Evolutionary conservation across 2,797 vertebrate genomes (phyloP).

Genomic region (Falco columbarius): DNA sequence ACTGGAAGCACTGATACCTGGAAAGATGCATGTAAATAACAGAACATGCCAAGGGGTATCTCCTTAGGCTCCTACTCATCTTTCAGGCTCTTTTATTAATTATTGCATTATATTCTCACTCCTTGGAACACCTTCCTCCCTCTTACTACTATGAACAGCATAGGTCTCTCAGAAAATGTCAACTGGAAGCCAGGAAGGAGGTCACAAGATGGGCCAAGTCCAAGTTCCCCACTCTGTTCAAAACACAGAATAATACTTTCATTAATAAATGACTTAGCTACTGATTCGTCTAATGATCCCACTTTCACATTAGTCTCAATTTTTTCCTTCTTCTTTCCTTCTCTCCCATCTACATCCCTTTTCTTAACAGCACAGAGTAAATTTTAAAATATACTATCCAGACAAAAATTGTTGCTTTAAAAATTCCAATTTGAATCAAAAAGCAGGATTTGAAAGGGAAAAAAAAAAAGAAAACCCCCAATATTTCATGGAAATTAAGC

Average conservation of each 20-base stretch:
- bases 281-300: not conserved
- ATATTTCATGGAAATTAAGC: not conserved
- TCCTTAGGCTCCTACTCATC: not conserved
- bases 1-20: not conserved
- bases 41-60: not conserved
- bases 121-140: not conserved
- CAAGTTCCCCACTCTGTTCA: not conserved
- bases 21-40: conserved; percentile 7
- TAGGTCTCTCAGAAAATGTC: not conserved
- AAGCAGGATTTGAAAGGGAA: not conserved
- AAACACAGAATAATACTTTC: not conserved
- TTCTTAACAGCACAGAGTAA: not conserved
- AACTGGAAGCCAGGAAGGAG: conserved; percentile 41
- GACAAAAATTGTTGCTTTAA: not conserved
- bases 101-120: not conserved
- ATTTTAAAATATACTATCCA: not conserved
- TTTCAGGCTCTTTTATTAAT: conserved; percentile 12
- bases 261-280: not conserved
- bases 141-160: not conserved
- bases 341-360: rapidly evolving
- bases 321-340: not conserved
- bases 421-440: not conserved
- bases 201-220: conserved; percentile 17
- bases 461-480: not conserved
- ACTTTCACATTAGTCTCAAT: not conserved